A percentile compares a stretch with the other conserved stretches of the same genome.
Conservation (phyloP, 2,797 vertebrate genomes). For the Microcaecilia unicolor region DNA sequence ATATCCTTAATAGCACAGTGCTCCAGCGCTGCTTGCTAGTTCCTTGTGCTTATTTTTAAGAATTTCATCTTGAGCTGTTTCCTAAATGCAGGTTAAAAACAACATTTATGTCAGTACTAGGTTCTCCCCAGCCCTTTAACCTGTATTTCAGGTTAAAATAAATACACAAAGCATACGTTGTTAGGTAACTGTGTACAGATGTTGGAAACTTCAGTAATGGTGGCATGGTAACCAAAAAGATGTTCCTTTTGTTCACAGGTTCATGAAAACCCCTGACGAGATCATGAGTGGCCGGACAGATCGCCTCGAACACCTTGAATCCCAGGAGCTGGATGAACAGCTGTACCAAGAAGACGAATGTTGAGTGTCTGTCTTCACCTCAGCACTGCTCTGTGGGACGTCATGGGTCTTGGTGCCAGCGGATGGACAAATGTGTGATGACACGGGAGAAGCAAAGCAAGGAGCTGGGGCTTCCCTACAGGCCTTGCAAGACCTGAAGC, state of each 20-base stretch:
- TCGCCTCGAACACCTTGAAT: conserved; percentile 89
- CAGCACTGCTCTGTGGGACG: no score
- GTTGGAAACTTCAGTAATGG: no score
- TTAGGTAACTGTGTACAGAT: no score
- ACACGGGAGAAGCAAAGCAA: conserved; percentile 10
- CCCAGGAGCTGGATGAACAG: conserved; percentile 85
- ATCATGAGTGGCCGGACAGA: conserved; percentile 95
- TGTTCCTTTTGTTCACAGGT: conserved; percentile 63
- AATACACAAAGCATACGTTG: no score
- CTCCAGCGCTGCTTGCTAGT: no score
- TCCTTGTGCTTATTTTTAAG: not conserved
- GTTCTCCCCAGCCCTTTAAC: no score
- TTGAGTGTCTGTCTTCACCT: conserved; percentile 52
- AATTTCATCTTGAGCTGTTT: not conserved
- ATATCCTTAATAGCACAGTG: no score
- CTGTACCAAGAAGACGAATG: conserved; percentile 93
- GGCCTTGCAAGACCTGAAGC: conserved; percentile 37
- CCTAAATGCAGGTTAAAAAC: no score
- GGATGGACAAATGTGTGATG: not conserved
- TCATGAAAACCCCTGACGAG: conserved; percentile 97
- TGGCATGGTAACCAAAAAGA: no score
- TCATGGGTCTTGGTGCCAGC: no score
- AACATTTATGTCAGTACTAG: no score
- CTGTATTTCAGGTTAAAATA: no score
- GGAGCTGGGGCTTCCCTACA: conserved; percentile 25